Evolutionary conservation across 2,888 invertebrate genomes (phyloP).

Genomic region (Allophyes oxyacanthae): DNA sequence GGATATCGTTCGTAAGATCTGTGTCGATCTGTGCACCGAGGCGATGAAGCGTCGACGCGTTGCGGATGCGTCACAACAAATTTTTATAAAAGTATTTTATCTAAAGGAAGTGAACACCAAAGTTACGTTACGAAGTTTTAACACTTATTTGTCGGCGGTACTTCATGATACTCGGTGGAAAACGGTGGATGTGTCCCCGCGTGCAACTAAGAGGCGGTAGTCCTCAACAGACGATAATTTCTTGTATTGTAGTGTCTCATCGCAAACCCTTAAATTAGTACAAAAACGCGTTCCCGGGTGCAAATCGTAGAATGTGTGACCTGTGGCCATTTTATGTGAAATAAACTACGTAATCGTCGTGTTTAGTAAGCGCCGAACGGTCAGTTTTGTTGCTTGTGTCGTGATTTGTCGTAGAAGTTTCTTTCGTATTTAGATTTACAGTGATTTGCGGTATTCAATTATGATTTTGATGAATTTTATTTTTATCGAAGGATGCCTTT

Average conservation of each 20-base stretch:
- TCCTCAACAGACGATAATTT: constrained; percentile 46
- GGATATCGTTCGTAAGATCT: constrained; percentile 60
- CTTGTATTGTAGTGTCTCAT: constrained; percentile 68
- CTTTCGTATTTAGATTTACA: constrained; percentile 71
- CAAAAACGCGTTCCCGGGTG: constrained; percentile 79
- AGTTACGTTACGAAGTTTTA: constrained; percentile 61
- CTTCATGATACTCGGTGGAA: constrained; percentile 41
- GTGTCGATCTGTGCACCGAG: constrained; percentile 51
- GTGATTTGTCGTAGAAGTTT: constrained; percentile 79
- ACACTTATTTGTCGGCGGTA: constrained; percentile 50
- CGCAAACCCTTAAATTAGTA: constrained; percentile 78
- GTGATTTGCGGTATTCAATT: constrained; percentile 80
- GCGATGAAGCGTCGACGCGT: constrained; percentile 31
- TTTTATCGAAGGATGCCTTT: constrained; percentile 86
- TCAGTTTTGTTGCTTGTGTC: constrained; percentile 80
- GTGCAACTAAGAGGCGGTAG: not conserved
- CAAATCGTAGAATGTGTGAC: constrained; percentile 73
- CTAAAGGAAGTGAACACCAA: constrained; percentile 70
- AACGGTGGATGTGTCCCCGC: constrained; percentile 8
- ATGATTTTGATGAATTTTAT: constrained; percentile 72
- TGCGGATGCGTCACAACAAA: constrained; percentile 30
- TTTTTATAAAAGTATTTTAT: constrained; percentile 55
- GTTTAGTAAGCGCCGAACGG: constrained; percentile 76
- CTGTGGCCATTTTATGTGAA: constrained; percentile 74
- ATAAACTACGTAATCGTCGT: constrained; percentile 65